Evolutionary conservation across 2,888 invertebrate genomes (phyloP), one percentile per base, ranked within the genome.

Genomic region (Elysia crispata): DNA sequence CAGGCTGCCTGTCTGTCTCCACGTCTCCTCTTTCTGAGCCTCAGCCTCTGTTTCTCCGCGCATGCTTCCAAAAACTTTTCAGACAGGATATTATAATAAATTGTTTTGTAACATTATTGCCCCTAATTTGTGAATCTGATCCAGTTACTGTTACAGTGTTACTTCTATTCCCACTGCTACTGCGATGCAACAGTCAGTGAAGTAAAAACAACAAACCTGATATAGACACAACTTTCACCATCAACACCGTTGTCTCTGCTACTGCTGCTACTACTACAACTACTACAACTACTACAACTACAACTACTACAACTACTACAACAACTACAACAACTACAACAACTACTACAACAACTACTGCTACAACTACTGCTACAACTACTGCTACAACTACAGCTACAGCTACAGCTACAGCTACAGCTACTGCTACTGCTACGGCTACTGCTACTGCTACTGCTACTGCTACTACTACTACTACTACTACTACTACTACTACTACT

Each of bases 401-500:
- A 8, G 15, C 60, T 60, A 60, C 60, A 8, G 15, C 60, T 60
- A 60, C 60, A 8, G 15, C 60, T 60, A 60, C 60, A 5, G 15
- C 60, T 25, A 60, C 60, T 60, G 6, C 60, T 60, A 60, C 60
- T 60, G 15, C 60, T 60, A 60, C 60, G 3, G 15, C 60, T 60
- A 60, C 60, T 60, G 15, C 60, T 60, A 60, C 60, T 60, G 15
- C 60, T 23, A 60, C 60, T 60, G 15, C 60, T 23, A 60, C 60
- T 23, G 15, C 60, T 60, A 60, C 60, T 60, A 60, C 60, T 60
- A 60, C 60, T 60, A 60, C 60, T 60, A 60, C 25, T 60, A 60
- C 60, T 60, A 60, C 60, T 60, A 60, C 60, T 60, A 60, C 60
- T 23, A 60, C 60, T 60, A 60, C 60, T 25, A 60, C 60, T 25